Conservation (phyloP, 2,888 invertebrate species). For the Nomada goodeniana region DNA sequence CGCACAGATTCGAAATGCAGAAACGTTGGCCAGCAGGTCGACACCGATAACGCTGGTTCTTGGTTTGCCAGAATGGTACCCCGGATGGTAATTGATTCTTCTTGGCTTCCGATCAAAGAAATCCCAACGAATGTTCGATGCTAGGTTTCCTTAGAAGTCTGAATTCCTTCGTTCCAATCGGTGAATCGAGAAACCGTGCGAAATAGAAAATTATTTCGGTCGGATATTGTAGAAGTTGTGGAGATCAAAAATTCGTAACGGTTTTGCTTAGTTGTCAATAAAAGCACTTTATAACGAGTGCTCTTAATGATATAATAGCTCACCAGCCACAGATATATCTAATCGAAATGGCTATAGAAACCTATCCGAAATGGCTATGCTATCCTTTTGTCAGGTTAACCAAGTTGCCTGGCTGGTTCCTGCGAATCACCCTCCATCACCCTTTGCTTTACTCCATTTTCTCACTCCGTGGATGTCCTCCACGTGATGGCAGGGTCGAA, state of each 20-base stretch:
- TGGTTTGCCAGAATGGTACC: constrained; percentile 1
- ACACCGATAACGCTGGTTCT: constrained; percentile 5
- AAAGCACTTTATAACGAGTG: too few relatives aligned
- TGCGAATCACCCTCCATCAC: constrained; percentile 22
- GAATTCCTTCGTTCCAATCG: too few relatives aligned
- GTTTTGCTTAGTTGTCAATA: too few relatives aligned
- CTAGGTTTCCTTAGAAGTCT: background rate
- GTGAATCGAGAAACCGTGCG: too few relatives aligned
- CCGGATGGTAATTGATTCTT: constrained; percentile 8
- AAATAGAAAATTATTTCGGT: too few relatives aligned
- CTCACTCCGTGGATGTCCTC: background rate
- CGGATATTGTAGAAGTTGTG: too few relatives aligned
- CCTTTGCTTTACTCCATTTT: constrained; percentile 7
- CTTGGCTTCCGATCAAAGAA: constrained; percentile 17
- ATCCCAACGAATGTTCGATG: background rate
- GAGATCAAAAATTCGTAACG: too few relatives aligned
- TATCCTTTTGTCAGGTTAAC: constrained; percentile 31
- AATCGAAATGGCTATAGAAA: constrained; percentile 39
- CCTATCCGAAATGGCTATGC: constrained; percentile 8
- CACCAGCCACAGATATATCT: background rate
- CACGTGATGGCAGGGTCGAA: constrained; percentile 9
- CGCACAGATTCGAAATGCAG: background rate
- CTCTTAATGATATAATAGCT: too few relatives aligned
- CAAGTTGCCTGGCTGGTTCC: constrained; percentile 29
- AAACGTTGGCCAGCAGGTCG: background rate